Percentiles rank a stretch among this genome's conserved stretches.
These are phyloP conservation scores for Sebastes fasciatus DNA, from an alignment of 2,113 vertebrate species.

Conservation along the genomic window DNA sequence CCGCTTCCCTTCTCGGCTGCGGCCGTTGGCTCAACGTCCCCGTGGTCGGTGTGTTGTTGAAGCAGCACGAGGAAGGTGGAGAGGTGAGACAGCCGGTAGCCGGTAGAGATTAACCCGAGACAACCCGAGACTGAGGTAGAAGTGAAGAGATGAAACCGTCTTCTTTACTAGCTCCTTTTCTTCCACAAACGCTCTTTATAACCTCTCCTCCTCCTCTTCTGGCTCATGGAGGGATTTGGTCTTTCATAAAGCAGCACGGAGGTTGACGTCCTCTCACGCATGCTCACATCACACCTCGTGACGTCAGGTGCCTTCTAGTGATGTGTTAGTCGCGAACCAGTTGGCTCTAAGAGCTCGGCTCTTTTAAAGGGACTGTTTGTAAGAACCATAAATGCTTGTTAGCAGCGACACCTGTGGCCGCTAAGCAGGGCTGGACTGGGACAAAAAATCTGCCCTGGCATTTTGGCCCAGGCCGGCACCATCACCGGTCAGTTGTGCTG, in stretches of 20 bases:
- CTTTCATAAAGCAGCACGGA: constrained; percentile 75
- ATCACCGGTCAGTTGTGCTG: no score
- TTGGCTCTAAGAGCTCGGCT: no score
- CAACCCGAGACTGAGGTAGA: no score
- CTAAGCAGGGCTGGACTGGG: no score
- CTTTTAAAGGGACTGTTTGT: no score
- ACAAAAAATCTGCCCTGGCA: no score
- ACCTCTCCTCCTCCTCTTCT: neutral
- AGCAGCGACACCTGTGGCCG: no score
- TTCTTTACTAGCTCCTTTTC: neutral
- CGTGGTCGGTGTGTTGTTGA: constrained; percentile 41
- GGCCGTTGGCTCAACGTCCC: constrained; percentile 45
- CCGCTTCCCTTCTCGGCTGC: constrained; percentile 64
- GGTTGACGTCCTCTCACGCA: constrained; percentile 59
- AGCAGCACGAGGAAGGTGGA: neutral
- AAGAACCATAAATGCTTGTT: no score
- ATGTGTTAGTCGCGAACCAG: no score
- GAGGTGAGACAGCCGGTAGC: neutral
- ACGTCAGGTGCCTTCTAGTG: constrained; percentile 8
- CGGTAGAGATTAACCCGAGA: neutral
- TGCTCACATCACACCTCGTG: constrained; percentile 35
- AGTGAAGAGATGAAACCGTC: neutral
- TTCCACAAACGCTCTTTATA: neutral
- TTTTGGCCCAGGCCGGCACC: no score
- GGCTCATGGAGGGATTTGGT: constrained; percentile 21